Base-by-base conservation (phyloP, 92 coral and sea anemone genomes). In the Montipora capitata region DNA sequence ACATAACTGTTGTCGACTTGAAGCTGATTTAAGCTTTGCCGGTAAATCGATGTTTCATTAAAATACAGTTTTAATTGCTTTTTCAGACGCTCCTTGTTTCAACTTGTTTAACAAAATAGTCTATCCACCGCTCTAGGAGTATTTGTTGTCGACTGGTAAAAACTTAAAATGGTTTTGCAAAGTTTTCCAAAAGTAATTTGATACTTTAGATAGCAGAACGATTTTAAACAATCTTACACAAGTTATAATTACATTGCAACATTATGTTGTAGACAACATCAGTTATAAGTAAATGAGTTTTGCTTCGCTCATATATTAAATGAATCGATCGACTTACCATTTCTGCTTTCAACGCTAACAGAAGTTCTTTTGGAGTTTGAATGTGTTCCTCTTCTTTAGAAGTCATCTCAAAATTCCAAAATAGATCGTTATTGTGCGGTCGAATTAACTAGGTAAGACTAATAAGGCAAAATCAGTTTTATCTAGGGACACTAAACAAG, bases 291-390 rank as follows among this genome's bases (percentile, higher is more conserved):
- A 10, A 7, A 61, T 57, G 5, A 0, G 38, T 17, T n/a, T n/a
- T 44, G 57, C 16, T 45, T 73, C 63, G 61, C n/a, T 48, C 61
- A 41, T 56, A 20, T 12, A 12, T 40, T 5, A 45, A 3, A 1
- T 72, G 40, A 20, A n/a, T 15, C 40, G 40, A 83, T 27, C 35
- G 35, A 27, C 89, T 38, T 48, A 85, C 89, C 89, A 85, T 85
- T 7, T 45, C 76, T 11, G 70, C 77, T 65, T 73, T 85, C 74
- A 84, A 74, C 7, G 73, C 75, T 0, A 73, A 11, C 17, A 84
- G 27, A 49, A 84, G 20, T 49, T 84, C 27, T 10, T 15, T 5
- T 15, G 88, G 81, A 18, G 81, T 74, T 84, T 70, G 56, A 40
- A 45, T 56, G 7, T 48, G 41, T 54, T 71, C 68, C 7, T 40